A percentile compares a stretch with the other conserved stretches of the same genome.
These are phyloP conservation scores for Malurus alboscapulatus DNA, from an alignment of 2,113 vertebrate species.

Conservation along the genomic window DNA sequence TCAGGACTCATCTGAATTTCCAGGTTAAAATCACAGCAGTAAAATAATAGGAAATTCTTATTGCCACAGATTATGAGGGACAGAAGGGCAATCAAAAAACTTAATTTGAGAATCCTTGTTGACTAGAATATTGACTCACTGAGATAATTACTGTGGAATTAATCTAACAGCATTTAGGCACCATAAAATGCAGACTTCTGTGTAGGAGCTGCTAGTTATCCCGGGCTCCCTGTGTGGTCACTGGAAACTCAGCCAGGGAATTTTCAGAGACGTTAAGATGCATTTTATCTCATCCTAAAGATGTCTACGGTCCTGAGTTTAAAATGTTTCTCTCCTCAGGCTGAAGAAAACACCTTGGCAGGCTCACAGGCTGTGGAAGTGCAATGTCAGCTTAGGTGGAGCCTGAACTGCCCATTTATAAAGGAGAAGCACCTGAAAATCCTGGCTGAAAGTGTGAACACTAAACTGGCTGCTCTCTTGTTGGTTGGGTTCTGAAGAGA, in stretches of 20 bases:
- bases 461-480: background rate
- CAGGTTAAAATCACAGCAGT: background rate
- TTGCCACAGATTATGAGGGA: background rate
- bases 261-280: background rate
- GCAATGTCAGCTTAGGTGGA: background rate
- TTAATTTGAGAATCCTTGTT: background rate
- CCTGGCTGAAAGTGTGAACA: background rate
- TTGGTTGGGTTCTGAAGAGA: background rate
- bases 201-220: background rate
- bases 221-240: background rate
- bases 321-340: background rate
- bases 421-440: background rate
- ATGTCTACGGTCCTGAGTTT: background rate
- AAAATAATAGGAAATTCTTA: background rate
- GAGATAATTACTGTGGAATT: background rate
- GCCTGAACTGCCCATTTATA: rapidly evolving
- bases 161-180: background rate
- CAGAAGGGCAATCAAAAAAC: background rate
- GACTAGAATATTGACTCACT: background rate
- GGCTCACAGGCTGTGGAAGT: background rate
- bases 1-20: background rate
- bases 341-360: background rate
- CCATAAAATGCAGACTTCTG: background rate
- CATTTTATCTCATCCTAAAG: background rate
- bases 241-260: background rate